Conservation (phyloP, 2,113 vertebrate species). For the Ptilorrhoa leucosticta region DNA sequence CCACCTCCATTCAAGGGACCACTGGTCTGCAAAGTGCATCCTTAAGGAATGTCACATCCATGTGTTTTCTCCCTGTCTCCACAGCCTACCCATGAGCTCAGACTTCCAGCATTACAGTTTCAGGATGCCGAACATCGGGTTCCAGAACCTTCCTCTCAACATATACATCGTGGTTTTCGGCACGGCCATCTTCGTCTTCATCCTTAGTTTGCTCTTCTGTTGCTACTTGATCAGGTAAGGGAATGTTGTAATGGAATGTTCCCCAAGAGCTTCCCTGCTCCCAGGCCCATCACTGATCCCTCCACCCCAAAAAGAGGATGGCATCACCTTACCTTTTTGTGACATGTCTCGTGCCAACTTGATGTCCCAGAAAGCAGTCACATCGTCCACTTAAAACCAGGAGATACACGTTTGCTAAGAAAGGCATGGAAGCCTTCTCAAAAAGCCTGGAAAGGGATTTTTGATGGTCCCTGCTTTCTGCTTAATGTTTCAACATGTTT, state of each 20-base stretch:
- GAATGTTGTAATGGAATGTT: constrained; percentile 58
- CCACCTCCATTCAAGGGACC: background rate
- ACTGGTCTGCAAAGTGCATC: rapidly evolving
- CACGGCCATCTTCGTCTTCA: constrained; percentile 98
- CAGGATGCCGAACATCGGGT: constrained; percentile 99
- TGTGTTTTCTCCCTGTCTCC: constrained; percentile 14
- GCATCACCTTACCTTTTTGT: background rate
- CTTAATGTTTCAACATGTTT: background rate
- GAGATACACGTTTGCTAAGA: background rate
- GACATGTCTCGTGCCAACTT: rapidly evolving
- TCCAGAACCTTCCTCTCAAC: constrained; percentile 98
- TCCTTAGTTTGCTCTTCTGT: constrained; percentile 98
- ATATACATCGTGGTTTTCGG: constrained; percentile 99
- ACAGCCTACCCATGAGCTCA: constrained; percentile 94
- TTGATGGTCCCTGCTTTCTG: background rate
- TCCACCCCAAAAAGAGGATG: background rate
- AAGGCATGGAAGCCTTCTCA: background rate
- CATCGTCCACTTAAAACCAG: background rate
- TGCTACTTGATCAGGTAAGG: constrained; percentile 97
- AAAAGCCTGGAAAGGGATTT: background rate
- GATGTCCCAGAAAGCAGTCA: background rate
- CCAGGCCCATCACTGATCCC: background rate
- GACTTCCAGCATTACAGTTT: constrained; percentile 93
- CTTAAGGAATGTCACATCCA: background rate
- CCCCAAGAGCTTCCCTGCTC: background rate